Evolutionary conservation across 2,797 vertebrate species (phyloP), one percentile per base, ranked within the genome.

Genomic region (Huso huso): DNA sequence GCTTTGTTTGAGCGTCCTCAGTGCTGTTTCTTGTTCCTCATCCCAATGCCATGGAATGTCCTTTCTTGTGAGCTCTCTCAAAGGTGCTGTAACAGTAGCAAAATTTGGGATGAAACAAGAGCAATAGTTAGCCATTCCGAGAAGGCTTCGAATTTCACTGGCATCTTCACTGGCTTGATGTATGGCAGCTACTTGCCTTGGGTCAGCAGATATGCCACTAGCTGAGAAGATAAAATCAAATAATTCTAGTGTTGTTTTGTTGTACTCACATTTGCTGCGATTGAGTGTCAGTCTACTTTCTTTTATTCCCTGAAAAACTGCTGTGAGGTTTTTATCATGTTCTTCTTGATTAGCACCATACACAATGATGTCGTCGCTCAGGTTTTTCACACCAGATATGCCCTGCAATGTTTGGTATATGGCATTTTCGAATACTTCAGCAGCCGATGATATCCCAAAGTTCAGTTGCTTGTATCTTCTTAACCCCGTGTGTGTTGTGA

Each of bases 51-150:
- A 75, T 0, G 49, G 18, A 4, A 37, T n/a, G 23, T 51, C 62
- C n/a, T 72, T 72, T 13, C 23, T 70, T 0, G 67, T 77, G 0
- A 79, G 70, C 13, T 64, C 6, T 0, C 55, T 3, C 1, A 79
- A 63, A 1, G 65, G 68, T 1, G n/a, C 69, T 11, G 67, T 62
- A n/a, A 79, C 64, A 4, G 72, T 63, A 0, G 71, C 49, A n/a
- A 72, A 77, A 51, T 74, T 65, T 8, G 66, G 50, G 6, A 70
- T 75, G n/a, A 77, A 75, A 0, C 66, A 50, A 8, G 71, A 69
- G 51, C 68, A 72, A n/a, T 75, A 73, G 0, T 70, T 78, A 0
- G 68, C 67, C 67, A 77, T 71, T 0, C 70, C 74, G 0, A 78
- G 53, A 1, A 78, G 60, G 1, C 74, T 75, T 8, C 10, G 67